phyloP scores from a whole-genome alignment of 2,888 invertebrate species.

The Congeria kusceri region DNA sequence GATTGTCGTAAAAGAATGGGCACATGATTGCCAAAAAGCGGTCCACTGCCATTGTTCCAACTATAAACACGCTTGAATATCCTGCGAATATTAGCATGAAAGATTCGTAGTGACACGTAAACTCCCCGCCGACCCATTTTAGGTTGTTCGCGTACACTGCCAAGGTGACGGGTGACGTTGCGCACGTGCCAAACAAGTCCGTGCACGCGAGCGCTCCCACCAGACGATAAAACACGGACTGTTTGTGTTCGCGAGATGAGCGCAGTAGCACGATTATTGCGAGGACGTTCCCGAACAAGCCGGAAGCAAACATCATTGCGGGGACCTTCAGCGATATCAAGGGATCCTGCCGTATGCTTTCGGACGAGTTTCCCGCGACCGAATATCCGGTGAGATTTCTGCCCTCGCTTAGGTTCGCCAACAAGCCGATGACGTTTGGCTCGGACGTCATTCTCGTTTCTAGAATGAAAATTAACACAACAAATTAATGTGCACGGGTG shows the following conservation, averaged over 20 bases:
- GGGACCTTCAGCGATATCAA: slow-evolving; percentile 63
- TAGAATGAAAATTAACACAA: too few relatives aligned
- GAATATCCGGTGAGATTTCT: too few relatives aligned
- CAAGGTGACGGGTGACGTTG: slow-evolving; percentile 76
- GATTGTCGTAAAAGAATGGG: slow-evolving; percentile 79
- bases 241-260: slow-evolving; percentile 72
- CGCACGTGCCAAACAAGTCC: slow-evolving; percentile 82
- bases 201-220: slow-evolving; percentile 81
- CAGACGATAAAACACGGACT: slow-evolving; percentile 84
- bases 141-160: slow-evolving; percentile 73
- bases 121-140: slow-evolving; percentile 79
- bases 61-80: slow-evolving; percentile 81
- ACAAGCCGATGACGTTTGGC: too few relatives aligned
- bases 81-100: slow-evolving; percentile 84
- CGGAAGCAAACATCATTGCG: slow-evolving; percentile 73
- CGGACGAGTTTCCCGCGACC: too few relatives aligned
- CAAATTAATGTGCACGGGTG: too few relatives aligned
- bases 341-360: slow-evolving; percentile 12
- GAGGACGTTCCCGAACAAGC: slow-evolving; percentile 81
- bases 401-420: too few relatives aligned
- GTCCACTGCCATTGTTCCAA: slow-evolving; percentile 84
- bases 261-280: slow-evolving; percentile 81
- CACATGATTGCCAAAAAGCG: slow-evolving; percentile 80
- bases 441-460: too few relatives aligned
- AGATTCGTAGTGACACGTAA: slow-evolving; percentile 82